Evolutionary conservation across 2,888 invertebrate species (phyloP).

Genomic region (Sphaeridia pumilis): DNA sequence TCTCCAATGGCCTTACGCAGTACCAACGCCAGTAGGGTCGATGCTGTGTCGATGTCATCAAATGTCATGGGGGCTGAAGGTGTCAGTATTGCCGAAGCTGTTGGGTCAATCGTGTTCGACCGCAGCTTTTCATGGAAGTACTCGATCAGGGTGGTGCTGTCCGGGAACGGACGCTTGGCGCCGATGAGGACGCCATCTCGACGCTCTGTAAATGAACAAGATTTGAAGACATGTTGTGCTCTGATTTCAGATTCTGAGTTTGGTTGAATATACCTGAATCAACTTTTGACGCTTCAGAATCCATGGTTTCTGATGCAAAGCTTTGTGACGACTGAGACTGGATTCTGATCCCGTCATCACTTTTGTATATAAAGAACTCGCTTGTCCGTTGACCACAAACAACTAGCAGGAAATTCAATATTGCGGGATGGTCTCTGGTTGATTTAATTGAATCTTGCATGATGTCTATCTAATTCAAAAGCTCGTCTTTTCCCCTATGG

Average conservation of each 20-base stretch:
- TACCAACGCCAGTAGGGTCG: conserved; percentile 12
- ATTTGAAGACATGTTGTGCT: no score
- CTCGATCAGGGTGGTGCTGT: conserved; percentile 11
- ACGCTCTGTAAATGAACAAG: conserved; percentile 13
- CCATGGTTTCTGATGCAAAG: not conserved
- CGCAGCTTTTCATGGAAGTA: conserved; percentile 12
- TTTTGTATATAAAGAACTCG: no score
- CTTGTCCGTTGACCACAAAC: no score
- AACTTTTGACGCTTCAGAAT: conserved; percentile 22
- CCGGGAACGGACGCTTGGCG: conserved; percentile 11
- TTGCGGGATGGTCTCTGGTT: no score
- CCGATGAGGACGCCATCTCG: conserved; percentile 7
- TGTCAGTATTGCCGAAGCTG: conserved; percentile 6
- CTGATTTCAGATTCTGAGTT: no score
- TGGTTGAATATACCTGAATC: no score
- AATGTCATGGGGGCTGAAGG: conserved; percentile 7
- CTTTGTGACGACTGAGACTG: no score
- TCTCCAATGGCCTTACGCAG: conserved; percentile 3
- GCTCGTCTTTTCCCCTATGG: no score
- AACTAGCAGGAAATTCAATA: no score
- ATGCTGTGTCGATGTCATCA: conserved; percentile 12
- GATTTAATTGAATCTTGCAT: no score
- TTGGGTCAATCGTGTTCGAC: not conserved
- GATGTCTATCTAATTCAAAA: no score
- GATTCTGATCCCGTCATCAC: no score